phyloP scores from a whole-genome alignment of 64 coral and sea anemone genomes.

The Anthopleura sola region DNA sequence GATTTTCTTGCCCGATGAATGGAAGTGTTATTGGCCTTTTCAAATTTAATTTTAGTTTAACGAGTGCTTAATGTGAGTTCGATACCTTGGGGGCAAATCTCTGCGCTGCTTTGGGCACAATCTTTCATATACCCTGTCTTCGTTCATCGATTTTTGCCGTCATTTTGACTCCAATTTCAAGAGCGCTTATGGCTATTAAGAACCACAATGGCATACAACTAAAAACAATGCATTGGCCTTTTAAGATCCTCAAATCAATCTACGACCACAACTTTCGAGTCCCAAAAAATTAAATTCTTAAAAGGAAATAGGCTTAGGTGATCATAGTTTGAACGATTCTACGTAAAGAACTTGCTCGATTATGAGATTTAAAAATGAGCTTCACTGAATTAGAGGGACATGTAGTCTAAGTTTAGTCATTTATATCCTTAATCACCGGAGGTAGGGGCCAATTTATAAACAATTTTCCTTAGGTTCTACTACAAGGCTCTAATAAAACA shows the following conservation, averaged over 20 bases:
- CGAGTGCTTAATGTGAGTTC: slow-evolving; percentile 17
- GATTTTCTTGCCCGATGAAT: slow-evolving; percentile 11
- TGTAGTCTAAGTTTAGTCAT: neutral
- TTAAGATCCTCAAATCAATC: slow-evolving; percentile 20
- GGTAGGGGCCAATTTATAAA: slow-evolving; percentile 1
- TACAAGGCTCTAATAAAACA: neutral
- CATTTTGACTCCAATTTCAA: slow-evolving; percentile 28
- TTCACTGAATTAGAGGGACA: slow-evolving; percentile 18
- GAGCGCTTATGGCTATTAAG: slow-evolving; percentile 14
- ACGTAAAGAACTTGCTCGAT: neutral
- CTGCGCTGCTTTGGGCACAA: neutral
- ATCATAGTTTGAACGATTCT: neutral
- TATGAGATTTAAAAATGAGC: neutral
- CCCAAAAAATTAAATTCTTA: neutral
- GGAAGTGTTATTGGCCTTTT: slow-evolving; percentile 17
- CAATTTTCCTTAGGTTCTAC: neutral
- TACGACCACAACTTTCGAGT: slow-evolving; percentile 15
- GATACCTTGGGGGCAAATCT: slow-evolving; percentile 17
- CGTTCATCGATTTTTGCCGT: neutral
- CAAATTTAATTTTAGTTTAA: slow-evolving; percentile 30
- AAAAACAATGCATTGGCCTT: slow-evolving; percentile 2
- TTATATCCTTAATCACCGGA: slow-evolving; percentile 31
- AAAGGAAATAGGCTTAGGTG: slow-evolving; percentile 3
- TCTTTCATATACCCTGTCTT: neutral
- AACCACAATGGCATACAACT: slow-evolving; percentile 3